phyloP scores from a whole-genome alignment of 2,113 vertebrate genomes.

The Paramisgurnus dabryanus region DNA sequence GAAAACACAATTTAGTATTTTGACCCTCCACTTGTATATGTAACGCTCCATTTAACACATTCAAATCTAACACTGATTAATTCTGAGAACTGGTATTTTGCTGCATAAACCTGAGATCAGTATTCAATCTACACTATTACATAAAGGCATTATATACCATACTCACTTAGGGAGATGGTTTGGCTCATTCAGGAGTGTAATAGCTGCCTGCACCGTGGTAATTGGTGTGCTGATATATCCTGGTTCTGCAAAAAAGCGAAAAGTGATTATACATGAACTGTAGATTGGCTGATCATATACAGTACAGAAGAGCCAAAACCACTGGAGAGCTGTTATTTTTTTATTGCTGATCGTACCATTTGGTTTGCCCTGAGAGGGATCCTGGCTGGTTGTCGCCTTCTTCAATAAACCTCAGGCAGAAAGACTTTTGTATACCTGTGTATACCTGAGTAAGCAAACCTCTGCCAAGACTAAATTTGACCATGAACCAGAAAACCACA shows the following conservation, averaged over 20 bases:
- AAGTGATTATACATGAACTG: not conserved
- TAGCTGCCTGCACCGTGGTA: conserved; percentile 83
- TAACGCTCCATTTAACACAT: not conserved
- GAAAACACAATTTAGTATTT: no score
- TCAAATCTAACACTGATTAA: not conserved
- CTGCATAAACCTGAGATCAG: not conserved
- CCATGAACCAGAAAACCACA: conserved; percentile 81
- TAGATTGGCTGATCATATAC: not conserved
- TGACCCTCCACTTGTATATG: not conserved
- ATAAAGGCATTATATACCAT: no score
- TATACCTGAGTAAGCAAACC: conserved; percentile 84
- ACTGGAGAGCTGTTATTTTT: conserved; percentile 64
- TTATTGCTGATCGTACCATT: conserved; percentile 77
- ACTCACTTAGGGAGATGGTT: conserved; percentile 81
- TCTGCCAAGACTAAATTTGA: conserved; percentile 82
- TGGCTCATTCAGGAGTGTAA: conserved; percentile 79
- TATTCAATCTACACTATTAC: not conserved
- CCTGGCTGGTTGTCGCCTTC: conserved; percentile 80
- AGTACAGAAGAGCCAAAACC: not conserved
- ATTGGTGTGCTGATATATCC: conserved; percentile 82
- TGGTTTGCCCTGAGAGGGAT: conserved; percentile 73
- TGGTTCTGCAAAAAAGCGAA: conserved; percentile 69
- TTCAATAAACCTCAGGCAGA: conserved; percentile 83
- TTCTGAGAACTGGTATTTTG: no score
- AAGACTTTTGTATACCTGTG: conserved; percentile 73